Conservation (phyloP, 2,113 vertebrate genomes). For the Pseudonaja textilis region DNA sequence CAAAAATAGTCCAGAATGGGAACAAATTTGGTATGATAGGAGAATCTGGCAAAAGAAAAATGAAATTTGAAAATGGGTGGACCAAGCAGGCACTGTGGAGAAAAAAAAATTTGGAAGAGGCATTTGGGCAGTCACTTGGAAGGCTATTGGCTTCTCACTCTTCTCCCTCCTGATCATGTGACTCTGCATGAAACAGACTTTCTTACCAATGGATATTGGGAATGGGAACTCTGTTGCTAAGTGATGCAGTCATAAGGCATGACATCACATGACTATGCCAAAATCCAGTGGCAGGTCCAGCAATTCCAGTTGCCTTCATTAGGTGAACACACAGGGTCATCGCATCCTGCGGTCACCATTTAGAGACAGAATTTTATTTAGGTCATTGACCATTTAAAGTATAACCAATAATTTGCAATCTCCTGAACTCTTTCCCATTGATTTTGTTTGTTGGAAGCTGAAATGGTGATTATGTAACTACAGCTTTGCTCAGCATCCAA, state of each 20-base stretch:
- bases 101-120: neutral
- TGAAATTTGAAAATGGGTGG: neutral
- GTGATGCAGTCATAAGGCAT: neutral
- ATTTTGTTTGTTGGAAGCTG: neutral
- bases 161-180: neutral
- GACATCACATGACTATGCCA: neutral
- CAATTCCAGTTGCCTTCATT: neutral
- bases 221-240: neutral
- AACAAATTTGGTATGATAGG: neutral
- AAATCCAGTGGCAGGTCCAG: neutral
- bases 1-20: neutral
- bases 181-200: neutral
- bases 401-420: neutral
- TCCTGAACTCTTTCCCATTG: neutral
- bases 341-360: neutral
- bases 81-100: neutral
- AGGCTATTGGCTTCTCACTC: neutral
- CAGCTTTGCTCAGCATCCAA: neutral
- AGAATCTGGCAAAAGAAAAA: neutral
- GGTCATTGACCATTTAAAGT: neutral
- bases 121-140: neutral
- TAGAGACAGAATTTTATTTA: neutral
- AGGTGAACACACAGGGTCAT: neutral
- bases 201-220: neutral
- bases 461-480: neutral